A percentile compares a stretch with the other conserved stretches of the same genome.
phyloP scores from a whole-genome alignment of 2,888 invertebrate species.

The Maniola hyperantus region DNA sequence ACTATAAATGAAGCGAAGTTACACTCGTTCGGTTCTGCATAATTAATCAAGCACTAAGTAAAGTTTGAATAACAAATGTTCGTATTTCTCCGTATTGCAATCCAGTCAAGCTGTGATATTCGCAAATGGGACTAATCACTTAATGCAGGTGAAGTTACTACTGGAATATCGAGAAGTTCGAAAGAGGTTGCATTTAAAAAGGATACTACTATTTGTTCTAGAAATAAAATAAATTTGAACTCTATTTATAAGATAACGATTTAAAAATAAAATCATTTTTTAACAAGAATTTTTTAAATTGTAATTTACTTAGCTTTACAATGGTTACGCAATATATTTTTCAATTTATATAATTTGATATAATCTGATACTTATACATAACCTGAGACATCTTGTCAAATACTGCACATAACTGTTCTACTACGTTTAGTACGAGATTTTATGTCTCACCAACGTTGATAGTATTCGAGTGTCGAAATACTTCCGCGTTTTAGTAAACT shows the following conservation, averaged over 20 bases:
- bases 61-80: conserved; percentile 33
- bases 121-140: conserved; percentile 78
- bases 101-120: conserved; percentile 63
- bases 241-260: background rate
- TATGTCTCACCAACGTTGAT: no score
- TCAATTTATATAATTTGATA: no score
- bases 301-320: no score
- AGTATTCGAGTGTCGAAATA: no score
- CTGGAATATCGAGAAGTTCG: conserved; percentile 73
- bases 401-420: no score
- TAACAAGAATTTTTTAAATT: no score
- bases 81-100: conserved; percentile 35
- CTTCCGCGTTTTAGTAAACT: no score
- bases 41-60: conserved; percentile 35
- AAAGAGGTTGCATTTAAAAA: conserved; percentile 52
- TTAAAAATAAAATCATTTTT: no score
- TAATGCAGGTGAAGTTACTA: conserved; percentile 70
- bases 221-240: conserved; percentile 19
- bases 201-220: conserved; percentile 35
- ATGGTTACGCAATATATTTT: no score
- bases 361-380: no score
- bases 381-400: no score
- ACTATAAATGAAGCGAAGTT: background rate
- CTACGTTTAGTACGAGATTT: no score
- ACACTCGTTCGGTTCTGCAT: conserved; percentile 13